Evolutionary conservation across 2,113 vertebrate species (phyloP).

Genomic region (Prochilodus magdalenae): DNA sequence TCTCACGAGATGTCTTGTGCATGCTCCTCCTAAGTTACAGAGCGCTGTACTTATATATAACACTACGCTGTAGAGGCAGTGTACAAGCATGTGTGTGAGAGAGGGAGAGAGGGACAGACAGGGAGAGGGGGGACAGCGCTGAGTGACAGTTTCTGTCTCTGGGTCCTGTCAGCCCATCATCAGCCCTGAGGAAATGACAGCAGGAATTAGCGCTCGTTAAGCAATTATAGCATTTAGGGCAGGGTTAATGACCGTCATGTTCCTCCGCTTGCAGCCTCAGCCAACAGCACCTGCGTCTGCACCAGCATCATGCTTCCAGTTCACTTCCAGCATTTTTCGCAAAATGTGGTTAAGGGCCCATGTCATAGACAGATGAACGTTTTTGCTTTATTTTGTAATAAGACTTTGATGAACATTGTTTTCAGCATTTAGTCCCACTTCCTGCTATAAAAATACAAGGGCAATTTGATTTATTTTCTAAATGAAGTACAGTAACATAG

Average conservation of each 20-base stretch:
- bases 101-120: neutral
- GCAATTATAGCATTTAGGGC: slow-evolving; percentile 33
- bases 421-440: too few relatives aligned
- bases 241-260: slow-evolving; percentile 57
- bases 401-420: too few relatives aligned
- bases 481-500: too few relatives aligned
- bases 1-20: too few relatives aligned
- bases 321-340: slow-evolving; percentile 26
- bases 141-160: slow-evolving; percentile 28
- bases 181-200: slow-evolving; percentile 56
- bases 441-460: too few relatives aligned
- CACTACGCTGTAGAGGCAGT: neutral
- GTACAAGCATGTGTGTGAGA: slow-evolving; percentile 1
- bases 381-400: too few relatives aligned
- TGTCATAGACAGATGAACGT: neutral
- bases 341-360: neutral
- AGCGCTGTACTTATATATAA: too few relatives aligned
- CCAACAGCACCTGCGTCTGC: slow-evolving; percentile 21
- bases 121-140: neutral
- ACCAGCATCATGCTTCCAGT: slow-evolving; percentile 28
- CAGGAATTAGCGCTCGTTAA: slow-evolving; percentile 60
- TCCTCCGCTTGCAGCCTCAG: slow-evolving; percentile 34
- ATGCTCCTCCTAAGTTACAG: too few relatives aligned
- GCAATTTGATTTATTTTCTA: too few relatives aligned
- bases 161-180: slow-evolving; percentile 37